phyloP scores from a whole-genome alignment of 2,888 invertebrate genomes.

The Buathra laborator region DNA sequence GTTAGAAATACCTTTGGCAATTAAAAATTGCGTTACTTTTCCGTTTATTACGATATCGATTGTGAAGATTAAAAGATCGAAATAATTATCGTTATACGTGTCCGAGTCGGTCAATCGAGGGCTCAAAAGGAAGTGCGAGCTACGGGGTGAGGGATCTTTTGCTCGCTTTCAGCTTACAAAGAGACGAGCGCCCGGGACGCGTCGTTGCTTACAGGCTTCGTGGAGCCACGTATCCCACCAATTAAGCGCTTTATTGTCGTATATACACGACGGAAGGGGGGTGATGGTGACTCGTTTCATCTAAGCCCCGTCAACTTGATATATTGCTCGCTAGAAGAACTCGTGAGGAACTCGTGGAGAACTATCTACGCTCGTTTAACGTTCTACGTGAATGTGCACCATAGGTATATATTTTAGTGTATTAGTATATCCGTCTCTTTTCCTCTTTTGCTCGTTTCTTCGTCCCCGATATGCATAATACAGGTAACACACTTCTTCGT shows the following conservation, averaged over 20 bases:
- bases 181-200: slow-evolving; percentile 64
- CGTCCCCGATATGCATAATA: slow-evolving; percentile 51
- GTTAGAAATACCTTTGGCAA: background rate
- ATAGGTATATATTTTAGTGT: background rate
- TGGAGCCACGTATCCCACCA: slow-evolving; percentile 75
- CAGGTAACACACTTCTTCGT: slow-evolving; percentile 66
- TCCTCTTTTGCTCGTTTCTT: slow-evolving; percentile 21
- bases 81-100: slow-evolving; percentile 74
- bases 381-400: background rate
- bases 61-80: slow-evolving; percentile 27
- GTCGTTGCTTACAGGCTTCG: slow-evolving; percentile 50
- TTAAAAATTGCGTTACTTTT: slow-evolving; percentile 6
- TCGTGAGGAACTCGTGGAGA: slow-evolving; percentile 23
- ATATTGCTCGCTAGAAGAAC: slow-evolving; percentile 70
- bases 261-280: slow-evolving; percentile 5
- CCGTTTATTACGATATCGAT: background rate
- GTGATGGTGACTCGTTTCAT: slow-evolving; percentile 61
- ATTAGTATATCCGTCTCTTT: slow-evolving; percentile 40
- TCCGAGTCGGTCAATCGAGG: slow-evolving; percentile 70
- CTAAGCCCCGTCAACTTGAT: slow-evolving; percentile 79
- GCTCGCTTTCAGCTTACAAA: slow-evolving; percentile 71
- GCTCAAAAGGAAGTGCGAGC: slow-evolving; percentile 68
- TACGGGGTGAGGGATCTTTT: slow-evolving; percentile 63
- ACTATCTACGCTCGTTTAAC: slow-evolving; percentile 31
- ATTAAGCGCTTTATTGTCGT: slow-evolving; percentile 82